Evolutionary conservation across 2,113 vertebrate species (phyloP).

Genomic region (Archocentrus centrarchus): DNA sequence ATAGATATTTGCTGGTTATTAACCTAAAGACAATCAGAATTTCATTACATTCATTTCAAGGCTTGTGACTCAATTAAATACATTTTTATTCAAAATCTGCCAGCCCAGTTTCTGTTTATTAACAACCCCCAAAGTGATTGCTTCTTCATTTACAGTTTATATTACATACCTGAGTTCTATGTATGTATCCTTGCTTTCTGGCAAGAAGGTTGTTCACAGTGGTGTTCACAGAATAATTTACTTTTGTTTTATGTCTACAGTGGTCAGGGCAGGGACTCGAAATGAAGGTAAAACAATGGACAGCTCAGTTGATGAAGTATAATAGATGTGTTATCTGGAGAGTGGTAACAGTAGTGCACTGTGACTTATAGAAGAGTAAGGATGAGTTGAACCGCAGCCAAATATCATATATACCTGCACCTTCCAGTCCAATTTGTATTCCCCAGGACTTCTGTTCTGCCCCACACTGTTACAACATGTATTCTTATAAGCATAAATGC

Average conservation of each 20-base stretch:
- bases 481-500: neutral
- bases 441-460: neutral
- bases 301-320: conserved; percentile 6
- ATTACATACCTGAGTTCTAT: neutral
- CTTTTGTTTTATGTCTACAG: neutral
- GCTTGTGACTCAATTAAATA: no score
- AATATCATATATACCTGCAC: neutral
- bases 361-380: neutral
- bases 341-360: neutral
- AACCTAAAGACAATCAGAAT: no score
- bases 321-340: conserved; percentile 8
- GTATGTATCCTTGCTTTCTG: neutral
- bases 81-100: no score
- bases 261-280: neutral
- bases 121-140: neutral
- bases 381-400: conserved; percentile 1
- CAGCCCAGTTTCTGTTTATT: neutral
- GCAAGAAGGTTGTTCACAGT: neutral
- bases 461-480: neutral
- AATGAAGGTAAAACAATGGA: neutral
- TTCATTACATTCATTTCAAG: no score
- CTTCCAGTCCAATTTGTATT: conserved; percentile 2
- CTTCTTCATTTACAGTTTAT: neutral
- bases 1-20: no score
- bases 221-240: neutral